A percentile compares a stretch with the other conserved stretches of the same genome.
Conservation (phyloP, 2,888 invertebrate genomes). For the Sycophila texana region DNA sequence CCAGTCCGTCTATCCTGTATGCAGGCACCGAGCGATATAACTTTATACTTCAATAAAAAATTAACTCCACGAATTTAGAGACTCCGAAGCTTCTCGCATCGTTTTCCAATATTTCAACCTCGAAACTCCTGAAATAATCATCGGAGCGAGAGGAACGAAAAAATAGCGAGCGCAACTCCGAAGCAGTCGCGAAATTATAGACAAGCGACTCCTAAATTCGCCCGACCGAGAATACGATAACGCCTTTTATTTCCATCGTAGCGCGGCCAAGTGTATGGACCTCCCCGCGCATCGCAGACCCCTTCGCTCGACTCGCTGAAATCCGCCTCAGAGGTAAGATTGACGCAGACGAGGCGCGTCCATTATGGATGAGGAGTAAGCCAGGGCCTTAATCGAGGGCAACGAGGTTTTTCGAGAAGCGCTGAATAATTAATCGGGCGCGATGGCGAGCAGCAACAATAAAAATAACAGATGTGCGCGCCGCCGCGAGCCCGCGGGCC, state of each 20-base stretch:
- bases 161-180: not conserved
- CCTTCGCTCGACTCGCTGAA: not conserved
- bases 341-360: conserved; percentile 25
- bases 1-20: too few species aligned
- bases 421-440: conserved; percentile 36
- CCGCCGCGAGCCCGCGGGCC: too few species aligned
- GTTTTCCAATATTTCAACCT: too few species aligned
- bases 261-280: not conserved
- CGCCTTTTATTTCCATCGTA: conserved; percentile 17
- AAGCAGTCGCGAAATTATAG: too few species aligned
- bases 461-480: conserved; percentile 39
- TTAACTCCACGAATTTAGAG: too few species aligned
- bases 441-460: not conserved
- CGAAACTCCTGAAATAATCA: too few species aligned
- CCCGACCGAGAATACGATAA: not conserved
- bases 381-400: not conserved
- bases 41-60: too few species aligned
- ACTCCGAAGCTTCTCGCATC: too few species aligned
- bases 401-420: conserved; percentile 18
- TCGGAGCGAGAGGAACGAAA: not conserved
- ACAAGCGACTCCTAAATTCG: too few species aligned
- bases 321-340: not conserved
- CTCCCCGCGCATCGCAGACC: not conserved
- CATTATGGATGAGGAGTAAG: conserved; percentile 26
- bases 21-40: too few species aligned